Evolutionary conservation across 2,113 vertebrate genomes (phyloP).

Genomic region (Malurus elegans): DNA sequence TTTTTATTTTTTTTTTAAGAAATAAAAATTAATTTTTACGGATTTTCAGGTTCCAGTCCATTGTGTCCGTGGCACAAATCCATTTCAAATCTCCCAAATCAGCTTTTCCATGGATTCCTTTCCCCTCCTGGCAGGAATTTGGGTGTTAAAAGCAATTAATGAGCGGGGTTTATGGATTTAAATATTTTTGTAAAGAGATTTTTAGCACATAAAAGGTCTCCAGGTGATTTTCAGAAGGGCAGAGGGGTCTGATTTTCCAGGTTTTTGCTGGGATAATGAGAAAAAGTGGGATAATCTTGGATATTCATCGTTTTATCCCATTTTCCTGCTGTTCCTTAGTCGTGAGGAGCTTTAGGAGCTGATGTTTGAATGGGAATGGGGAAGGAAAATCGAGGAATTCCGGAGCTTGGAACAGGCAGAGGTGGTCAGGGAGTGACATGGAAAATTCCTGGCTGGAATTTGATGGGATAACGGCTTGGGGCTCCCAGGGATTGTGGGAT

Average conservation of each 20-base stretch:
- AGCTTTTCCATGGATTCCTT: neutral
- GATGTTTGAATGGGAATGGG: neutral
- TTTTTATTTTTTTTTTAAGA: neutral
- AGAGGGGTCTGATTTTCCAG: neutral
- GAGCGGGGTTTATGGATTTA: neutral
- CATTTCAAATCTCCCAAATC: neutral
- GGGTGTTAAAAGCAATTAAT: neutral
- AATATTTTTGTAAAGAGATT: neutral
- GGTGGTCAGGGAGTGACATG: neutral
- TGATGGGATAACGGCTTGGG: neutral
- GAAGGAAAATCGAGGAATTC: neutral
- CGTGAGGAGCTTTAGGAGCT: neutral
- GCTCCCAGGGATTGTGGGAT: neutral
- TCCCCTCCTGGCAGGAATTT: neutral
- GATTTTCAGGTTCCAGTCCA: neutral
- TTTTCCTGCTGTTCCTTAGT: neutral
- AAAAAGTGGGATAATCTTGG: neutral
- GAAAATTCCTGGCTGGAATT: neutral
- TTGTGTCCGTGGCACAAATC: neutral
- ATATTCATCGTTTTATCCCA: fast-evolving
- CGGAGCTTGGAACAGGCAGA: neutral
- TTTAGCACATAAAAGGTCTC: neutral
- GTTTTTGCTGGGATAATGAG: neutral
- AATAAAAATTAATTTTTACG: constrained; percentile 6
- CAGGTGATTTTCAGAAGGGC: neutral